Conservation (phyloP, 2,113 vertebrate genomes). For the Erpornis zantholeuca region DNA sequence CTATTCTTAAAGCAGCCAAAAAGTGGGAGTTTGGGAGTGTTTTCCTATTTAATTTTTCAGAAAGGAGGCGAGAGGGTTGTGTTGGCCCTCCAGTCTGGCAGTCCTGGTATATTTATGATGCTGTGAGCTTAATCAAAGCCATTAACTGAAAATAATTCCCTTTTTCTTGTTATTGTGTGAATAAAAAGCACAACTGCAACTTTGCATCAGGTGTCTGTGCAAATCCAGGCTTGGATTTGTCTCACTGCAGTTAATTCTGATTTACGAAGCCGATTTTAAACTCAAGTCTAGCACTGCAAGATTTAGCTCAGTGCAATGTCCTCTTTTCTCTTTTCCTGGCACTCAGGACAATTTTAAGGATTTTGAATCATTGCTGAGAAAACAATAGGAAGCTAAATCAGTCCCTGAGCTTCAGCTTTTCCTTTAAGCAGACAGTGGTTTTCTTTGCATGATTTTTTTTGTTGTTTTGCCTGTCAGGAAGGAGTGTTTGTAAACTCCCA, state of each 20-base stretch:
- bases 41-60: background rate
- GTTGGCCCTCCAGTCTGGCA: background rate
- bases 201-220: background rate
- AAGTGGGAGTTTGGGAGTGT: background rate
- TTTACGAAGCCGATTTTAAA: background rate
- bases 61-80: background rate
- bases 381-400: constrained; percentile 39
- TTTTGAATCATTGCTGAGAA: constrained; percentile 24
- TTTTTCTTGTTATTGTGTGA: background rate
- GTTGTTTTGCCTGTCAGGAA: constrained; percentile 22
- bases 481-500: constrained; percentile 11
- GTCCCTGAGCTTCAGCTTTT: background rate
- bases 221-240: background rate
- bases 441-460: background rate
- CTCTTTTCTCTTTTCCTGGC: background rate
- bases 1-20: background rate
- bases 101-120: background rate
- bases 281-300: background rate
- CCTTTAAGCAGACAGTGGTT: background rate
- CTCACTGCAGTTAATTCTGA: background rate
- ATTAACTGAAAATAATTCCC: background rate
- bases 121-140: background rate
- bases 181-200: background rate
- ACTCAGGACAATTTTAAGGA: background rate
- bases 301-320: background rate